Percentiles rank a stretch among this genome's conserved stretches.
These are phyloP conservation scores for Asarcornis scutulata DNA, from an alignment of 2,113 vertebrate genomes.

Conservation along the genomic window DNA sequence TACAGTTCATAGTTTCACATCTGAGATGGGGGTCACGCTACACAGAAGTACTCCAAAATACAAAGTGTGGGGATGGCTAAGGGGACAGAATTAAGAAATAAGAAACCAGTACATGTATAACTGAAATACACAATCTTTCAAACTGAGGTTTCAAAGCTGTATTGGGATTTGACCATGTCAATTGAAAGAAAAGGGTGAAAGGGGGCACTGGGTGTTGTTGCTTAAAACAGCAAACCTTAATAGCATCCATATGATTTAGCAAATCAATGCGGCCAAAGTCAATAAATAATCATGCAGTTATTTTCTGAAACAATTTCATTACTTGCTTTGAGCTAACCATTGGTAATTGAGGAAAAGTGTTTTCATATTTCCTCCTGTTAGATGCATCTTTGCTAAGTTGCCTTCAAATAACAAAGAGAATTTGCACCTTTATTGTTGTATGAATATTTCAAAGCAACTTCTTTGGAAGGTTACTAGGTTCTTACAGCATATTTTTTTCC, in stretches of 20 bases:
- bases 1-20: slow-evolving; percentile 10
- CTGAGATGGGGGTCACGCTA: slow-evolving; percentile 13
- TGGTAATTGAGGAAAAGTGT: slow-evolving; percentile 59
- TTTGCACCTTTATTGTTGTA: slow-evolving; percentile 17
- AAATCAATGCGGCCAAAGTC: slow-evolving; percentile 79
- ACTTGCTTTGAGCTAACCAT: slow-evolving; percentile 67
- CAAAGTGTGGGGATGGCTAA: background rate
- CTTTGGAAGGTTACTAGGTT: slow-evolving; percentile 24
- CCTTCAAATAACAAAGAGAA: slow-evolving; percentile 22
- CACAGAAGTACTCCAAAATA: slow-evolving; percentile 48
- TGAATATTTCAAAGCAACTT: slow-evolving; percentile 48
- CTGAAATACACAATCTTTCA: slow-evolving; percentile 45
- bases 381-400: slow-evolving; percentile 21
- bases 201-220: slow-evolving; percentile 18
- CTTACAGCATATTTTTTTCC: slow-evolving; percentile 21
- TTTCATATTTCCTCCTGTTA: slow-evolving; percentile 53
- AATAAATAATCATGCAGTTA: slow-evolving; percentile 79
- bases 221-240: slow-evolving; percentile 80
- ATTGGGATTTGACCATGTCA: slow-evolving; percentile 71
- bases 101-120: slow-evolving; percentile 50
- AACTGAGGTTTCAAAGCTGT: slow-evolving; percentile 69
- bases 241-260: slow-evolving; percentile 79
- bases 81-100: slow-evolving; percentile 44
- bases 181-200: slow-evolving; percentile 60
- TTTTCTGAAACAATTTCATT: slow-evolving; percentile 77